phyloP scores from a whole-genome alignment of 2,113 vertebrate species.

The Neodon shergylaensis region DNA sequence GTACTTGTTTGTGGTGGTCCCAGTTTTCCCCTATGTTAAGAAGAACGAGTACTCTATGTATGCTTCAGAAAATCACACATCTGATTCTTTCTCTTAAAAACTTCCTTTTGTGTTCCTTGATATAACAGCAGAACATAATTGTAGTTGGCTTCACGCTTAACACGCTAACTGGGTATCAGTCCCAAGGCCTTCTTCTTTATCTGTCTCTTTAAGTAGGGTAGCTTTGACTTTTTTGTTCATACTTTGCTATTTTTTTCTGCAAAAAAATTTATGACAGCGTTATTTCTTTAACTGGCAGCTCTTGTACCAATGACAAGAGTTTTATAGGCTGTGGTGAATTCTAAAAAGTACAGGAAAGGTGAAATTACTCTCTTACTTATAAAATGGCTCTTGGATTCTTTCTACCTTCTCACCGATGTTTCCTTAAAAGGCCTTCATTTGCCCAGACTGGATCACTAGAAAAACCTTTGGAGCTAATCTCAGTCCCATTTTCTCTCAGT shows the following conservation, averaged over 20 bases:
- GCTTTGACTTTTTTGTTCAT: background rate
- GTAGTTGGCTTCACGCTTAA: background rate
- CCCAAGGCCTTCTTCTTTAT: background rate
- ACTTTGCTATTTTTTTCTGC: background rate
- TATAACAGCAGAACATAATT: background rate
- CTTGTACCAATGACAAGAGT: constrained; percentile 3
- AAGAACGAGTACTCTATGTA: background rate
- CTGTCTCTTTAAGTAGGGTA: background rate
- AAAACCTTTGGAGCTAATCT: background rate
- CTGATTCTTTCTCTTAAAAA: background rate
- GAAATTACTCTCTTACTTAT: background rate
- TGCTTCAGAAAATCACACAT: background rate
- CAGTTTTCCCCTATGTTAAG: background rate
- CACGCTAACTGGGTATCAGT: background rate
- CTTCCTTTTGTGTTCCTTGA: background rate
- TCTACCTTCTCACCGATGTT: background rate
- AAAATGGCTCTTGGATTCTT: background rate
- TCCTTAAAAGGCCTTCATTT: background rate
- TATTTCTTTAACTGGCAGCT: constrained; percentile 1
- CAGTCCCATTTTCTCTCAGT: background rate
- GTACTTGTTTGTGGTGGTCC: background rate
- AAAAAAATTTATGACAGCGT: background rate
- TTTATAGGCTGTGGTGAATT: constrained; percentile 29
- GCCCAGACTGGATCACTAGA: background rate
- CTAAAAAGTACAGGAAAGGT: constrained; percentile 3